Evolutionary conservation across 2,888 invertebrate species (phyloP), one percentile per base, ranked within the genome.

Genomic region (Lepidochitona cinerea): DNA sequence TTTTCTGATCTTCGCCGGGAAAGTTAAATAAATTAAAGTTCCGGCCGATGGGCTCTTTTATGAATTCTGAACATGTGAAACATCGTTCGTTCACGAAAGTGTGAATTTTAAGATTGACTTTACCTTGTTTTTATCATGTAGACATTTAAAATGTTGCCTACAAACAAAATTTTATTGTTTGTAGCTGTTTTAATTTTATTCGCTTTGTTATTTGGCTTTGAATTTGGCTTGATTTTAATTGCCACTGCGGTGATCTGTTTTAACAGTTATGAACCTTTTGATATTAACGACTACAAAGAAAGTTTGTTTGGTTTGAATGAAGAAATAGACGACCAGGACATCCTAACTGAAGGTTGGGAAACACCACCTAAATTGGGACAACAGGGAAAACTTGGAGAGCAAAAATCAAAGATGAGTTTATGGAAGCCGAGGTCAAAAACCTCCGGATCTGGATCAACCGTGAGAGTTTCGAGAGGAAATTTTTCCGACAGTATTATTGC

Each of bases 161-260:
- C 59, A 59, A 59, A 59, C 32, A 18, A 32, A 59, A 59, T 59
- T 59, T 59, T 59, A 59, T 32, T 59, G 23, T 59, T 59, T 26
- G 32, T 59, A 29, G 32, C 32, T 12, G 29, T 32, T 59, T 18
- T 59, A 32, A 59, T 29, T 14, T 26, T 59, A 14, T 59, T 18
- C 29, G 59, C 23, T 59, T 23, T 59, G 23, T 23, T 59, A 4
- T 59, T 59, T 23, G 59, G 59, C 2, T 26, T 59, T 32, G 59
- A 59, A 59, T 26, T 59, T 14, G 59, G 26, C 23, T 32, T 59
- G 59, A 59, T 59, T 26, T 59, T 59, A 59, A 23, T 59, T 29
- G 26, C 29, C 23, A 59, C 59, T 29, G 59, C 59, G 26, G 59
- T 59, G 18, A 32, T 59, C 29, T 59, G 59, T 59, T 59, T 7